Conservation (phyloP, 1,140 invertebrate species). For the Drosophila sproati region DNA sequence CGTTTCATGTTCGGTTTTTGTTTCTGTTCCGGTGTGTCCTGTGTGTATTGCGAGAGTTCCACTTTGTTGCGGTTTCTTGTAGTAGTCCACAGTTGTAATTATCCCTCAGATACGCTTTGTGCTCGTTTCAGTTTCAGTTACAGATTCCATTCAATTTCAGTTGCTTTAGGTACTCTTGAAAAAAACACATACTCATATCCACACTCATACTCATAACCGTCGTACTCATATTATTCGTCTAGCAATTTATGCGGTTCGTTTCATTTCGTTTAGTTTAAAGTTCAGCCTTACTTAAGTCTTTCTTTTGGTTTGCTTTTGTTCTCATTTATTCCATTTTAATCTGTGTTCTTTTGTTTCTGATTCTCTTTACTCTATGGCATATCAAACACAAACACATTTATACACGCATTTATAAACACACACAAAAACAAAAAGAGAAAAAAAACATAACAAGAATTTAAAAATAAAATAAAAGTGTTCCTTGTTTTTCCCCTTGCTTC, state of each 20-base stretch:
- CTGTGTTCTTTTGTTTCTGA: constrained; percentile 56
- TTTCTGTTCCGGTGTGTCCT: constrained; percentile 33
- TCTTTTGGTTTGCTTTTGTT: neutral
- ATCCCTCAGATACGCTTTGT: constrained; percentile 52
- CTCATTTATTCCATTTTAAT: constrained; percentile 58
- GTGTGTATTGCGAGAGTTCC: constrained; percentile 19
- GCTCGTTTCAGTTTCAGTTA: constrained; percentile 32
- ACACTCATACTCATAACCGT: constrained; percentile 10
- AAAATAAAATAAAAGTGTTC: constrained; percentile 39
- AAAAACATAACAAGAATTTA: constrained; percentile 43
- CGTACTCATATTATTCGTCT: constrained; percentile 6
- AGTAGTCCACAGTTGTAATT: constrained; percentile 36
- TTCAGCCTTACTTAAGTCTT: constrained; percentile 30
- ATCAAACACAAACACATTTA: constrained; percentile 22
- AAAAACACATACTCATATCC: constrained; percentile 5
- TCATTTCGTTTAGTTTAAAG: constrained; percentile 49
- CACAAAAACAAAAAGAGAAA: constrained; percentile 18
- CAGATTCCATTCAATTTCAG: constrained; percentile 34
- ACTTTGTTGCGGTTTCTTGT: constrained; percentile 37
- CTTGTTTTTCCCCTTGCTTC: constrained; percentile 18
- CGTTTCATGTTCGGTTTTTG: constrained; percentile 10
- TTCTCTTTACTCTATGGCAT: constrained; percentile 46
- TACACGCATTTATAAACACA: neutral
- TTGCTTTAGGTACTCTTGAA: constrained; percentile 26
- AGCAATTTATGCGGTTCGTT: constrained; percentile 41